These are phyloP conservation scores for Watsonalla binaria DNA, from an alignment of 2,888 invertebrate species.

Conservation along the genomic window DNA sequence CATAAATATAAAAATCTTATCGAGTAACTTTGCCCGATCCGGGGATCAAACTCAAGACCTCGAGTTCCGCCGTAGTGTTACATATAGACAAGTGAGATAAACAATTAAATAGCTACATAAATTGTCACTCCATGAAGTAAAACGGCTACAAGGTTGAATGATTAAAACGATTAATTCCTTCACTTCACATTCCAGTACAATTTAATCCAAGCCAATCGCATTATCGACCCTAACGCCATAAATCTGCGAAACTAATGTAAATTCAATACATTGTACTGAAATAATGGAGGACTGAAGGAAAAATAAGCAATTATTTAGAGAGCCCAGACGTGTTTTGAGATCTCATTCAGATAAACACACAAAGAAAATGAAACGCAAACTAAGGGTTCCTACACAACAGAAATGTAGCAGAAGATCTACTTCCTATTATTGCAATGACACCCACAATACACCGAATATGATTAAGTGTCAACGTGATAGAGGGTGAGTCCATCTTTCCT, in stretches of 20 bases:
- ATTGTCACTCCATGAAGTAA: too few relatives aligned
- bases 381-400: not conserved
- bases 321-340: slow-evolving; percentile 7
- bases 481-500: too few relatives aligned
- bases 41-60: too few relatives aligned
- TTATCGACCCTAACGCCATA: not conserved
- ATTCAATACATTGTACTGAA: not conserved
- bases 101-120: too few relatives aligned
- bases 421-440: too few relatives aligned
- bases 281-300: not conserved
- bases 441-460: too few relatives aligned
- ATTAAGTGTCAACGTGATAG: too few relatives aligned
- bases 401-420: not conserved
- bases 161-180: not conserved
- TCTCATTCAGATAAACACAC: slow-evolving; percentile 9
- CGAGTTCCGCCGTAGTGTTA: too few relatives aligned
- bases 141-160: too few relatives aligned
- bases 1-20: too few relatives aligned
- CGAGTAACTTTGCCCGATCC: too few relatives aligned
- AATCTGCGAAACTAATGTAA: not conserved
- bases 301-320: slow-evolving; percentile 10
- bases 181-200: not conserved
- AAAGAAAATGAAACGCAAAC: slow-evolving; percentile 9
- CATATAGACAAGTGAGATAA: too few relatives aligned
- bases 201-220: not conserved